A percentile compares a stretch with the other conserved stretches of the same genome.
phyloP scores from a whole-genome alignment of 2,888 invertebrate genomes.

The Pinctada fucata region DNA sequence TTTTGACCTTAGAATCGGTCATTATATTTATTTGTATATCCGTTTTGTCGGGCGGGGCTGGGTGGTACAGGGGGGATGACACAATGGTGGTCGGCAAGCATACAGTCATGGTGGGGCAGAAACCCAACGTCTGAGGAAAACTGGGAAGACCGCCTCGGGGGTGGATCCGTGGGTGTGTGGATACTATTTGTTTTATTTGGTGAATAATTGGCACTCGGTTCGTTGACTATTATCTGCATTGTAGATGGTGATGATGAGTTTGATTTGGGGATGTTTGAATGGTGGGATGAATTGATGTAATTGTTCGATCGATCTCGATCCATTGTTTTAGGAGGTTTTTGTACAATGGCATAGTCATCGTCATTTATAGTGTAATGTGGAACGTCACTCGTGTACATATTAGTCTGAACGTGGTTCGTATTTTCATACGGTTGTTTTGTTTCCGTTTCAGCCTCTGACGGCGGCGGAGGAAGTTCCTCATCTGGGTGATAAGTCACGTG shows the following conservation, averaged over 20 bases:
- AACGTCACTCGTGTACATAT: constrained; percentile 9
- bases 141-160: neutral
- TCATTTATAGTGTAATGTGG: constrained; percentile 39
- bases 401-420: constrained; percentile 13
- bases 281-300: too few species aligned
- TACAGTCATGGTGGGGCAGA: constrained; percentile 40
- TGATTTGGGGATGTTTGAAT: constrained; percentile 8
- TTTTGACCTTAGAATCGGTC: neutral
- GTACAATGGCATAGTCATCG: constrained; percentile 42
- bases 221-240: neutral
- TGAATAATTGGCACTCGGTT: neutral
- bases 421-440: neutral
- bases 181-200: neutral
- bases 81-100: constrained; percentile 21
- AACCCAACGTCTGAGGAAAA: constrained; percentile 23
- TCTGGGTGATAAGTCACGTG: neutral
- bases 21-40: neutral
- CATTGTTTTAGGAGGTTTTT: constrained; percentile 34
- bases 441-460: neutral
- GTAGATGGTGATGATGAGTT: neutral
- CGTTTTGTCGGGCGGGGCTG: neutral
- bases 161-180: neutral
- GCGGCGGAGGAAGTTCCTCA: constrained; percentile 13
- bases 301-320: neutral
- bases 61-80: constrained; percentile 24